Percentiles rank a stretch among this genome's conserved stretches.
Evolutionary conservation across 1,140 invertebrate species (phyloP).

Genomic region (Epicauta chinensis): DNA sequence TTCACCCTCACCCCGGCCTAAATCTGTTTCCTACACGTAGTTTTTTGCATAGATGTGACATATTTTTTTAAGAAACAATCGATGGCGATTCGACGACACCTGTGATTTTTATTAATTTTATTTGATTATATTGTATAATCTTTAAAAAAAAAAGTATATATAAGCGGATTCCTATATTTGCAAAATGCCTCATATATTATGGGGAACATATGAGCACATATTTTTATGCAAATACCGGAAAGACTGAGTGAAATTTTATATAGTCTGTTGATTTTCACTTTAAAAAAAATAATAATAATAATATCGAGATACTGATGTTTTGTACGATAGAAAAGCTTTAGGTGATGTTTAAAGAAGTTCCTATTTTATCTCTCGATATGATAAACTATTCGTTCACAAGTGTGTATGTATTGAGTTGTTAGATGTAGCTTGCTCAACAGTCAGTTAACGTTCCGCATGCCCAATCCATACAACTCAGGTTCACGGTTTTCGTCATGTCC

Average conservation of each 20-base stretch:
- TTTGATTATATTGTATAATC: conserved; percentile 41
- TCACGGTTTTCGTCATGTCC: background rate
- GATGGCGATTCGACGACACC: conserved; percentile 43
- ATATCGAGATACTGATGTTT: conserved; percentile 42
- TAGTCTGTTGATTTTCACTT: conserved; percentile 44
- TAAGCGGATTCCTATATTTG: conserved; percentile 45
- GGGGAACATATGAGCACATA: conserved; percentile 42
- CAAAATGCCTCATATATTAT: conserved; percentile 42
- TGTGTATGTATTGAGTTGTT: conserved; percentile 42
- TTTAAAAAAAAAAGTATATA: conserved; percentile 35
- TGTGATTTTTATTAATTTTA: conserved; percentile 44
- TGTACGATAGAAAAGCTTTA: conserved; percentile 42
- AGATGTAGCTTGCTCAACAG: conserved; percentile 44
- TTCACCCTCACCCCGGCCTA: conserved; percentile 88
- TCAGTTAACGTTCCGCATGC: conserved; percentile 37
- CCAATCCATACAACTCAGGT: conserved; percentile 41
- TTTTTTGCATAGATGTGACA: conserved; percentile 31
- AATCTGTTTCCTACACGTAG: conserved; percentile 24
- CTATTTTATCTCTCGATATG: conserved; percentile 45
- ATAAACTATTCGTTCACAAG: conserved; percentile 37
- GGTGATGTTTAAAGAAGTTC: conserved; percentile 45
- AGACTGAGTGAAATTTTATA: conserved; percentile 45
- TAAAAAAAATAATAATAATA: conserved; percentile 21
- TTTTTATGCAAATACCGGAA: conserved; percentile 46
- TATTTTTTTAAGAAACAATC: conserved; percentile 41